phyloP scores from a whole-genome alignment of 2,888 invertebrate genomes.

The Agonopterix arenella region DNA sequence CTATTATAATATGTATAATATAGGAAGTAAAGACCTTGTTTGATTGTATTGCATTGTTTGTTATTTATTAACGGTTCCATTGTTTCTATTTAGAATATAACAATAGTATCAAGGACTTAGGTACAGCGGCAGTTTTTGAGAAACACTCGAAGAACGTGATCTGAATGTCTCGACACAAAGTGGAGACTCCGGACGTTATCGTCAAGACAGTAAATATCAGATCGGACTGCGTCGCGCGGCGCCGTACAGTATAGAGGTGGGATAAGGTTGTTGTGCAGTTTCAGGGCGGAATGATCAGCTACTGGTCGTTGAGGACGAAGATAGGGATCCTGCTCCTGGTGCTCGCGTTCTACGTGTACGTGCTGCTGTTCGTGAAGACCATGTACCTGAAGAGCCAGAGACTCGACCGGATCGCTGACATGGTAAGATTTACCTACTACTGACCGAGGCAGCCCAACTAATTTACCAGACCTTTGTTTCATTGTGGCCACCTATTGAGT shows the following conservation, averaged over 20 bases:
- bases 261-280: not conserved
- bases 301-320: constrained; percentile 25
- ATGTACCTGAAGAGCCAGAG: constrained; percentile 28
- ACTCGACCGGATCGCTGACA: constrained; percentile 24
- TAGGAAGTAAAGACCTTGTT: no score
- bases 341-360: constrained; percentile 23
- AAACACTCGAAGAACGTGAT: not conserved
- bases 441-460: no score
- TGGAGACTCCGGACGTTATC: constrained; percentile 26
- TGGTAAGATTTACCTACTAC: constrained; percentile 22
- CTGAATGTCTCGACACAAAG: constrained; percentile 19
- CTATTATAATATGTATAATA: no score
- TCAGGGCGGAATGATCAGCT: constrained; percentile 16
- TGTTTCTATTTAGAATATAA: not conserved
- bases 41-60: not conserved
- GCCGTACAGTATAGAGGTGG: not conserved
- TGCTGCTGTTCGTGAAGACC: constrained; percentile 24
- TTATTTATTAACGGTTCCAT: not conserved
- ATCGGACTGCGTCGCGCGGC: not conserved
- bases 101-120: not conserved
- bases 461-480: no score
- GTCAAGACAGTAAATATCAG: constrained; percentile 24
- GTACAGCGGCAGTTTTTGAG: no score
- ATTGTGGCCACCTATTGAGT: no score
- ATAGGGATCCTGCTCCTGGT: constrained; percentile 16